Evolutionary conservation across 2,113 vertebrate genomes (phyloP), one percentile per base, ranked within the genome.

Genomic region (Phylloscopus trochilus): DNA sequence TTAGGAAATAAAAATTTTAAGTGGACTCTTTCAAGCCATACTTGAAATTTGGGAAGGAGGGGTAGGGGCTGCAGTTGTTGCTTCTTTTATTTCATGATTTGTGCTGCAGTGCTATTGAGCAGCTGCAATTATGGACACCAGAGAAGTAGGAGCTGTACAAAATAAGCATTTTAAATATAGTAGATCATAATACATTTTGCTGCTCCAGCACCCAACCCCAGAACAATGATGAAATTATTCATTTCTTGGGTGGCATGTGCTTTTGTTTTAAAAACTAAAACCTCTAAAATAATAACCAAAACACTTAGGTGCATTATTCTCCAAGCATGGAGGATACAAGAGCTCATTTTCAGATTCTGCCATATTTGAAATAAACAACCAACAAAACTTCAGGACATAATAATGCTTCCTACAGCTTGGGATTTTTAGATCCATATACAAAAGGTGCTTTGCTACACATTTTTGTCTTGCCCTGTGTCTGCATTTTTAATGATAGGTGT

Each of bases 1-100:
- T 89, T 95, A 82, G 93, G 93, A 95, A 94, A 90, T 94, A 93
- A 95, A 94, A 95, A 90, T 86, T 95, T 81, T 83, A 83, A 89
- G 59, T 87, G 70, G 76, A 74, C 84, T 88, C 43, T 72, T 92
- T 86, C 55, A 88, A 91, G 30, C 21, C 55, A 6, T 5, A 14
- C 43, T 91, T 78, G 81, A 79, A 93, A 85, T 94, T 21, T 85
- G 33, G 37, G 33, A 39, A 13, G 64, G 35, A 24, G 27, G 23
- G 13, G 13, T 8, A 14, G 9, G 7, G 15, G 12, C 37, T 91
- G 6, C 23, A 75, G 55, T 83, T 69, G 18, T 69, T 80, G 17
- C 15, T 88, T 24, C 52, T 81, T 90, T 56, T 74, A 20, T 91
- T 83, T 24, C 44, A 79, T 89, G 47, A 21, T 64, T 56, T 83